Base-by-base conservation (phyloP, 2,888 invertebrate genomes). In the Hoplodrina blanda region DNA sequence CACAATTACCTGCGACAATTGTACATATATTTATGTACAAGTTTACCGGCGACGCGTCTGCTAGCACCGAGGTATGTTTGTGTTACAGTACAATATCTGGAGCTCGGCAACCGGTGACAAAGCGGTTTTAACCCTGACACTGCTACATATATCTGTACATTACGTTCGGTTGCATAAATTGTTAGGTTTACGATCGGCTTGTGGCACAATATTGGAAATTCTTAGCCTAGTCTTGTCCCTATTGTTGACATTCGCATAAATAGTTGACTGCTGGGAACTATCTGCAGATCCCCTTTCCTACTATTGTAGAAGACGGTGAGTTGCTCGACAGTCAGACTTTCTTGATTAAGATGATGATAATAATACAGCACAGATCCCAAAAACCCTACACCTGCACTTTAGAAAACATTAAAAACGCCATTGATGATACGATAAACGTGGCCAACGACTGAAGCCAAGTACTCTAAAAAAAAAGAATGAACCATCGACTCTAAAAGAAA, bases 91-190 rank as follows among this genome's bases (percentile, higher is more conserved):
- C 49, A 60, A 54, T 73, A 73, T 66, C 72, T 78, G 52, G 33
- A 49, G 54, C 49, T 52, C 37, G 20, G 56, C 13, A 49, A 33
- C 57, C 44, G 60, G 54, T 59, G 62, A 78, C 65, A 63, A 69
- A 78, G 62, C 54, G 60, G 65, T 61, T 65, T 66, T 49, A 67
- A 64, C 54, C 30, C 66, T 62, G 50, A 67, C 49, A 62, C 64
- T 62, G 49, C 63, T 54, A 49, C 44, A 20, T 49, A 69, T 55
- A 52, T 62, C 62, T 80, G 50, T 53, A 55, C 25, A 57, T 62
- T 66, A 67, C 67, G 44, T 61, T 59, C n/a, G 33, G 54, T 46
- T 67, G 59, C 77, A 73, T 68, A 73, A 46, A 78, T 73, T 73
- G 49, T 4, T 11, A 37, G 37, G 62, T 71, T 81, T 77, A 77